phyloP scores from a whole-genome alignment of 2,888 invertebrate genomes.

The Anaspis maculata region DNA sequence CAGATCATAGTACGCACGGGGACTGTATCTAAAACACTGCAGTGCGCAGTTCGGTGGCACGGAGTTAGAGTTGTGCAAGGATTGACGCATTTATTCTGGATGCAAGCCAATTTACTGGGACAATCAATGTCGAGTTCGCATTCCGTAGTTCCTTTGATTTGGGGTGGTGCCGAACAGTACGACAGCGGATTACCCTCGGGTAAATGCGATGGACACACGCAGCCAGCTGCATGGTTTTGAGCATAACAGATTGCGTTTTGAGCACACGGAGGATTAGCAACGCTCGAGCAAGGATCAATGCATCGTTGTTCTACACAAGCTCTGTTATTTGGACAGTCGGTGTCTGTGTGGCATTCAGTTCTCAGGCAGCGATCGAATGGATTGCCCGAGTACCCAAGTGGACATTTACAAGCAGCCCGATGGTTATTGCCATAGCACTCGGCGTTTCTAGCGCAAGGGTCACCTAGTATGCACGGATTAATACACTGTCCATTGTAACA shows the following conservation, averaged over 20 bases:
- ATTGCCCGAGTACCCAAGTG: conserved; percentile 68
- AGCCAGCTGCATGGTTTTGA: conserved; percentile 71
- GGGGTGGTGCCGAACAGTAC: conserved; percentile 55
- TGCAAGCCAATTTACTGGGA: conserved; percentile 71
- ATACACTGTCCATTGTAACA: conserved; percentile 78
- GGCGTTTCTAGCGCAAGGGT: conserved; percentile 77
- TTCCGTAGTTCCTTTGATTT: conserved; percentile 51
- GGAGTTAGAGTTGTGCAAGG: conserved; percentile 71
- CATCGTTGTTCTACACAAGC: conserved; percentile 67
- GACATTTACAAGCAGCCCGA: conserved; percentile 72
- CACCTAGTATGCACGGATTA: conserved; percentile 69
- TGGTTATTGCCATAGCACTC: conserved; percentile 77
- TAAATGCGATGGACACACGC: conserved; percentile 72
- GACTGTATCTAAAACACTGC: conserved; percentile 75
- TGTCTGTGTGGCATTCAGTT: conserved; percentile 69
- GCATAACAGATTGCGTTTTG: conserved; percentile 75
- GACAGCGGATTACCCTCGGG: conserved; percentile 75
- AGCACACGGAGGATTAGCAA: conserved; percentile 66
- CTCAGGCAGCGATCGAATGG: conserved; percentile 70
- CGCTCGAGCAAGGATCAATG: conserved; percentile 65
- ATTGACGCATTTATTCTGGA: conserved; percentile 67
- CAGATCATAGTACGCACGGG: conserved; percentile 84
- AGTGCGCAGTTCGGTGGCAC: conserved; percentile 65
- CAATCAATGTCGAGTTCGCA: conserved; percentile 74
- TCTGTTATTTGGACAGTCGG: conserved; percentile 69